These are phyloP conservation scores for Marmota flaviventris DNA, from an alignment of 2,113 vertebrate genomes.

Conservation along the genomic window DNA sequence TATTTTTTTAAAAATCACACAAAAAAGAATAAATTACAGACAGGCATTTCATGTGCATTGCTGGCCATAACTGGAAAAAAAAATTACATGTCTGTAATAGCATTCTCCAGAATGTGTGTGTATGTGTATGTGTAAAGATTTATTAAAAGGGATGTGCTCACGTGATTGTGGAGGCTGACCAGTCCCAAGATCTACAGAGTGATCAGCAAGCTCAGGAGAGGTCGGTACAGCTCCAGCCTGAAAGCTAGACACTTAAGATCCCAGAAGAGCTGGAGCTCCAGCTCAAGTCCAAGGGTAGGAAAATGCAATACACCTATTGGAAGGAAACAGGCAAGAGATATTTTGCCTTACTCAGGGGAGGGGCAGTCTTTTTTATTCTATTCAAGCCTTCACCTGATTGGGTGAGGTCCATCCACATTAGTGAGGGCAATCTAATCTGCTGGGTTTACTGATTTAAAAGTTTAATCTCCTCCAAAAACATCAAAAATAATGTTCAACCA, in stretches of 20 bases:
- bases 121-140: neutral
- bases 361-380: neutral
- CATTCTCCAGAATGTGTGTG: no score
- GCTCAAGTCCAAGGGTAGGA: neutral
- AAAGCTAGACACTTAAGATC: neutral
- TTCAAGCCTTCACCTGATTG: neutral
- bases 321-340: neutral
- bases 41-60: neutral
- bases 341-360: neutral
- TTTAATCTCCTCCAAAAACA: neutral
- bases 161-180: neutral
- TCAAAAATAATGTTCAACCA: slow-evolving; percentile 7
- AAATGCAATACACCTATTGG: neutral
- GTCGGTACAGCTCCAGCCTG: neutral
- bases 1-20: no score
- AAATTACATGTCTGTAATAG: neutral
- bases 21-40: neutral
- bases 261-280: neutral
- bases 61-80: neutral
- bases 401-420: neutral
- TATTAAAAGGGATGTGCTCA: neutral
- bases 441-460: neutral
- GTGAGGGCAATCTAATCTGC: neutral
- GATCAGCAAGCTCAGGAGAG: neutral
- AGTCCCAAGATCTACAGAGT: neutral